phyloP scores from a whole-genome alignment of 1,140 invertebrate genomes.

The Bombus cullumanus region DNA sequence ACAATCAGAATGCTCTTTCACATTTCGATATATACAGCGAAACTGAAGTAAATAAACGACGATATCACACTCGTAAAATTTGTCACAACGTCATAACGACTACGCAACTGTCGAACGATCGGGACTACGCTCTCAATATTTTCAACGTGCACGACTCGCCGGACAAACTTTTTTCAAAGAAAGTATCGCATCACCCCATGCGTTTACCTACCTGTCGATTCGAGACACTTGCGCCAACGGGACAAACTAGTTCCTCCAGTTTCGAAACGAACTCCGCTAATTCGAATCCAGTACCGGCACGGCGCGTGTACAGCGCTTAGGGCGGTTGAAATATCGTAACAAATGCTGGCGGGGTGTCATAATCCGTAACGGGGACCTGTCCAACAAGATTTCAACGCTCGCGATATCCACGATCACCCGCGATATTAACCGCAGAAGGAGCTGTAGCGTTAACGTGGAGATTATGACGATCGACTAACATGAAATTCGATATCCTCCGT shows the following conservation, averaged over 20 bases:
- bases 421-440: not conserved
- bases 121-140: not conserved
- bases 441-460: too few species aligned
- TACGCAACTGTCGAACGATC: too few species aligned
- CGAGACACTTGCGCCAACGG: constrained; percentile 7
- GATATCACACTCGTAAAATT: too few species aligned
- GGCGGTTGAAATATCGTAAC: constrained; percentile 27
- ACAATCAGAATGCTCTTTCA: too few species aligned
- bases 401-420: constrained; percentile 20
- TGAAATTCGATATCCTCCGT: too few species aligned
- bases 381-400: constrained; percentile 33
- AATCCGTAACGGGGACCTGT: constrained; percentile 61
- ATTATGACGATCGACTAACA: not conserved
- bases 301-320: constrained; percentile 17
- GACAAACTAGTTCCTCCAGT: constrained; percentile 54
- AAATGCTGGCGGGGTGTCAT: constrained; percentile 62
- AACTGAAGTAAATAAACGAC: too few species aligned
- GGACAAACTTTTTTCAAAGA: not conserved
- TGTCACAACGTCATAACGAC: too few species aligned
- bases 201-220: constrained; percentile 10
- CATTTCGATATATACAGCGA: too few species aligned
- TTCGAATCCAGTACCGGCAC: constrained; percentile 6
- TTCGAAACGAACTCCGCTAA: constrained; percentile 49
- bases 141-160: not conserved
- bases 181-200: constrained; percentile 40